Base-by-base conservation (phyloP, 2,888 invertebrate genomes). In the Pseudolycoriella hygida region DNA sequence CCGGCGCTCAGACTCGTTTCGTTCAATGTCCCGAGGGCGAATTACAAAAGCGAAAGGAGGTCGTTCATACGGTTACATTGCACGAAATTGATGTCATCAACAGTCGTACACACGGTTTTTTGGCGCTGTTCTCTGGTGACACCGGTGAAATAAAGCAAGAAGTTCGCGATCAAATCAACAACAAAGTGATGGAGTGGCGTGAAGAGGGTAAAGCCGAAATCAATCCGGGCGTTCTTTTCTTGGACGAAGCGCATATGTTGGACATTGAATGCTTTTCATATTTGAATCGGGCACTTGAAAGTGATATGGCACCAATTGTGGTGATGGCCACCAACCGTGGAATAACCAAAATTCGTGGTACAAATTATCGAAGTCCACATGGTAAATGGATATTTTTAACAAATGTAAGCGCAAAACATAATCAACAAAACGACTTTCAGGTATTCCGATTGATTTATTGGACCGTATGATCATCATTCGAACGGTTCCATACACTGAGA, bases 1-100 rank as follows among this genome's bases (percentile, higher is more conserved):
- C 94, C 48, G 94, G 79, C 0, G 75, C 79, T 10, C 79, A 79
- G 54, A 83, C 84, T 0, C 76, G 92, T 50, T 97, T 97, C 66
- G 94, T 98, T 0, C 94, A 96, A 55, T 97, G 97, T 60, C 98
- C 98, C 0, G 96, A 97, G 57, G 98, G 98, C 0, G 98, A 98
- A 63, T 69, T 98, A 10, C 97, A 98, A 68, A 98, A 98, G 59
- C 76, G 97, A 17, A 94, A 96, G 60, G 92, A 97, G 68, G 93
- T 87, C 0, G 93, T 96, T 0, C 97, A 98, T 61, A 98, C 96
- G 0, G 97, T 98, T 0, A 93, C 93, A 0, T 67, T 98, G n/a
- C 98, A 99, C 60, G 98, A 99, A 62, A 92, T 98, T 45, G 98
- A 98, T 61, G 98, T 98, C 4, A 98, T 99, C 59, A 99, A 98